Conservation (phyloP, 2,888 invertebrate genomes). For the Hipparchia sbordonii region DNA sequence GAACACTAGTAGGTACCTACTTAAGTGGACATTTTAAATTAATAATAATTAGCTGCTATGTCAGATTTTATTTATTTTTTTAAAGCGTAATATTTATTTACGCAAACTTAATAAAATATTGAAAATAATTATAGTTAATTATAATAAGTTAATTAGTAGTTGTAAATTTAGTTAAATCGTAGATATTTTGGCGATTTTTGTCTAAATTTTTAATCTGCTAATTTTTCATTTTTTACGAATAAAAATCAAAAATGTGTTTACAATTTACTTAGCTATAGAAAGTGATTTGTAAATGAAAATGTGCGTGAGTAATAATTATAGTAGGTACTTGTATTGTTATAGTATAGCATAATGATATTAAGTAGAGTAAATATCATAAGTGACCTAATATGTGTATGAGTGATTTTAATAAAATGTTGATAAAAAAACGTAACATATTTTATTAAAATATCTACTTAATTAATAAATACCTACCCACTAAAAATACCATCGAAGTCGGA, state of each 20-base stretch:
- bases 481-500: no score
- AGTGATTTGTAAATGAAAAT: constrained; percentile 12
- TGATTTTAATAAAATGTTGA: constrained; percentile 46
- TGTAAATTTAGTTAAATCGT: not conserved
- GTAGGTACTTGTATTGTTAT: constrained; percentile 60
- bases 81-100: constrained; percentile 55
- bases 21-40: no score
- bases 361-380: constrained; percentile 47
- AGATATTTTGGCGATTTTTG: constrained; percentile 1
- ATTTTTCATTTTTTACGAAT: constrained; percentile 7
- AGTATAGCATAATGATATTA: constrained; percentile 66
- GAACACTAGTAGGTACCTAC: no score
- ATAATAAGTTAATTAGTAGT: no score
- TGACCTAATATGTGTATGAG: constrained; percentile 52
- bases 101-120: constrained; percentile 55
- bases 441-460: not conserved
- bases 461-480: no score
- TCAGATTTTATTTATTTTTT: no score
- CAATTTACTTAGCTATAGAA: not conserved
- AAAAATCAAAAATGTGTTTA: no score
- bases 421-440: constrained; percentile 15
- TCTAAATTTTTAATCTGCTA: not conserved
- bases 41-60: no score
- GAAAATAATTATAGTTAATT: not conserved
- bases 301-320: constrained; percentile 3